phyloP scores from a whole-genome alignment of 2,888 invertebrate species.

The Harmothoe impar region DNA sequence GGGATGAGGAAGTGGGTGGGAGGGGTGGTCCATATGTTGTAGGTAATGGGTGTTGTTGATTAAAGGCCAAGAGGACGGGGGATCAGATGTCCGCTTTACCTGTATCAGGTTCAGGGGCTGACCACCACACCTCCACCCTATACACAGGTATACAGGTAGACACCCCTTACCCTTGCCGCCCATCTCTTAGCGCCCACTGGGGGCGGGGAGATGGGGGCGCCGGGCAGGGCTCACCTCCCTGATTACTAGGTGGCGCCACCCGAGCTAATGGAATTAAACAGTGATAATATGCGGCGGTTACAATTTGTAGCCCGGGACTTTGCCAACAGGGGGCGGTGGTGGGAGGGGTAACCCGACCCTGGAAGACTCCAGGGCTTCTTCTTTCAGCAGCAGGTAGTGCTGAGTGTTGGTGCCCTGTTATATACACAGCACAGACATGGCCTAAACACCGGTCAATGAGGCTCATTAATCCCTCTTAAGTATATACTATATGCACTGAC shows the following conservation, averaged over 20 bases:
- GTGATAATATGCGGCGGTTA: not conserved
- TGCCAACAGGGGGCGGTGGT: not conserved
- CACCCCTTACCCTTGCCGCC: not conserved
- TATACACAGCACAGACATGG: not conserved
- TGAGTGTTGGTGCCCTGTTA: not conserved
- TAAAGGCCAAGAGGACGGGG: not conserved
- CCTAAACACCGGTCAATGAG: too few relatives aligned
- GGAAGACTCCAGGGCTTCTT: not conserved
- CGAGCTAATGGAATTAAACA: not conserved
- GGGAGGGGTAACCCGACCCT: too few relatives aligned
- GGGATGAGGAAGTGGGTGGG: not conserved
- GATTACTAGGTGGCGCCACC: constrained; percentile 29
- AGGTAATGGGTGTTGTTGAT: constrained; percentile 3
- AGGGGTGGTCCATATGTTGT: not conserved
- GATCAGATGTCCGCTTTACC: not conserved
- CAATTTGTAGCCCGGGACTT: not conserved
- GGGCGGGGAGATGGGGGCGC: not conserved
- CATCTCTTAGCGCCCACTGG: too few relatives aligned
- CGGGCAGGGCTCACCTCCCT: not conserved
- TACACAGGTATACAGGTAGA: not conserved
- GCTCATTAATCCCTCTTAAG: too few relatives aligned
- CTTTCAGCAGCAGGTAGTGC: constrained; percentile 10
- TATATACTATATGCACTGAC: too few relatives aligned
- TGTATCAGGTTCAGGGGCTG: not conserved
- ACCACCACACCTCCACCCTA: not conserved